Conservation (phyloP, 2,113 vertebrate genomes). For the Elanus axillaris region DNA sequence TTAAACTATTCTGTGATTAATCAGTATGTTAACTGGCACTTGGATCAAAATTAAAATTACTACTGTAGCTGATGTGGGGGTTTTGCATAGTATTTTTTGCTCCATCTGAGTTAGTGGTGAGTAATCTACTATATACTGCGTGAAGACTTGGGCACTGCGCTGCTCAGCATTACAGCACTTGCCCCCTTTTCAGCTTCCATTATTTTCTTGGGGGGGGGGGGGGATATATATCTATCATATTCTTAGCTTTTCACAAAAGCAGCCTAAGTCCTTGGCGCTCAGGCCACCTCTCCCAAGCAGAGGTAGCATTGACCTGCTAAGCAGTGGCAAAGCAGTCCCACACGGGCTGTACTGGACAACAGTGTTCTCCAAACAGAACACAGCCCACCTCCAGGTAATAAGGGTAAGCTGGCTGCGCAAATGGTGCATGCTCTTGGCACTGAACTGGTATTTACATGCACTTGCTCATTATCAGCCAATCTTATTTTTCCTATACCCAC, state of each 20-base stretch:
- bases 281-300: neutral
- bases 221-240: rapidly evolving
- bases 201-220: neutral
- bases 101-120: neutral
- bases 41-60: neutral
- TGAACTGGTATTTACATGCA: rapidly evolving
- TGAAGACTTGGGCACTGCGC: neutral
- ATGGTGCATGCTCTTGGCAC: rapidly evolving
- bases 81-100: neutral
- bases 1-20: neutral
- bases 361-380: rapidly evolving
- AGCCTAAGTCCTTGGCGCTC: neutral
- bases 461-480: neutral
- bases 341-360: rapidly evolving
- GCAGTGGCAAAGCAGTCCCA: neutral
- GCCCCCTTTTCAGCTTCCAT: neutral
- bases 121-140: neutral
- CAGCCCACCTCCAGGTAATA: rapidly evolving
- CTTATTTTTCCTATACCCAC: rapidly evolving
- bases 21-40: neutral
- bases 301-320: neutral
- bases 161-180: neutral
- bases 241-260: neutral
- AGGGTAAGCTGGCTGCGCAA: neutral
- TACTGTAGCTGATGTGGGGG: neutral